Percentiles rank a stretch among this genome's conserved stretches.
Conservation (phyloP, 2,888 invertebrate genomes). For the Diarsia brunnea region DNA sequence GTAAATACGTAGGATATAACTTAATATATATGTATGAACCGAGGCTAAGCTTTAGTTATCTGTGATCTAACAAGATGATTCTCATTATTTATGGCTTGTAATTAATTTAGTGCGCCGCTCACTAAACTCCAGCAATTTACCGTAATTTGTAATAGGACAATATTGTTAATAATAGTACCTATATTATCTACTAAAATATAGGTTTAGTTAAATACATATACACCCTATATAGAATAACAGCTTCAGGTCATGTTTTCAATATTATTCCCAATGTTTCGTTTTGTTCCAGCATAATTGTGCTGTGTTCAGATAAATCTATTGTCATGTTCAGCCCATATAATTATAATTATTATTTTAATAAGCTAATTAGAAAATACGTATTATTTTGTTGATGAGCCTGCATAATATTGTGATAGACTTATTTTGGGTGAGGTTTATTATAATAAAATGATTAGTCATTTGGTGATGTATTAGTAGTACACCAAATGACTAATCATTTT, state of each 20-base stretch:
- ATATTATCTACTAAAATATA: slow-evolving; percentile 13
- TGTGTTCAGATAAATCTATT: slow-evolving; percentile 18
- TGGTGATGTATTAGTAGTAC: too few relatives aligned
- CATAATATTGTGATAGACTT: slow-evolving; percentile 27
- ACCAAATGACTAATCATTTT: too few relatives aligned
- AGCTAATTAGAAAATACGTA: slow-evolving; percentile 15
- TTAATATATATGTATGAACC: slow-evolving; percentile 63
- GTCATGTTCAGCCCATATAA: slow-evolving; percentile 18
- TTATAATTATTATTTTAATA: slow-evolving; percentile 33
- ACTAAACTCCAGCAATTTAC: slow-evolving; percentile 67
- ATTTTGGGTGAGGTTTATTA: not conserved
- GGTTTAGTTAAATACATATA: not conserved
- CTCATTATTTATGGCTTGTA: slow-evolving; percentile 67
- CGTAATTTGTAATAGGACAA: slow-evolving; percentile 64
- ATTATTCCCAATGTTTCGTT: slow-evolving; percentile 24
- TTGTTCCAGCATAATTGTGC: slow-evolving; percentile 12
- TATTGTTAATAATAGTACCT: slow-evolving; percentile 57
- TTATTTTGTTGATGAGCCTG: slow-evolving; percentile 24
- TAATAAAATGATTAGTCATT: not conserved
- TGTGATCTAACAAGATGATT: slow-evolving; percentile 70
- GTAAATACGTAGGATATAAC: slow-evolving; percentile 46
- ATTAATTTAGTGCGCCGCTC: slow-evolving; percentile 67
- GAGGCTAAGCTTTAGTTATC: slow-evolving; percentile 65
- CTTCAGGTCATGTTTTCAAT: slow-evolving; percentile 19
- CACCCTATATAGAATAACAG: slow-evolving; percentile 2